These are phyloP conservation scores for Drosophila mayaguana DNA, from an alignment of 2,888 invertebrate species.

Conservation along the genomic window DNA sequence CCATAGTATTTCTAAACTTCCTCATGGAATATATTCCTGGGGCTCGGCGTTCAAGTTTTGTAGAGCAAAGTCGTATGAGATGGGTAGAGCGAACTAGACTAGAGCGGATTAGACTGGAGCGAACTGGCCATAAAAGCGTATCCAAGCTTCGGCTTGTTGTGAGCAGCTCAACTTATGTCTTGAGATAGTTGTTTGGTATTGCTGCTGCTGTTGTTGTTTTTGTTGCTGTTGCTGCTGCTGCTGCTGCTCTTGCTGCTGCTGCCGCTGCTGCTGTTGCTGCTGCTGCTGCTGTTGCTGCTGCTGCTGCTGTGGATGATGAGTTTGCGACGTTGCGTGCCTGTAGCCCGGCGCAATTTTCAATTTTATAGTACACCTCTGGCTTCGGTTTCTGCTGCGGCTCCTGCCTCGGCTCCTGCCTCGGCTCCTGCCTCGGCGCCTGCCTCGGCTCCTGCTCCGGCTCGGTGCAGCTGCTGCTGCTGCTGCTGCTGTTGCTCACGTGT, in stretches of 20 bases:
- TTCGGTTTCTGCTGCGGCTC: slow-evolving; percentile 4
- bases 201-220: slow-evolving; percentile 4
- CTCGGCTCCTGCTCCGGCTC: slow-evolving; percentile 35
- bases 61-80: too few relatives aligned
- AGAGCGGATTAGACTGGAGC: too few relatives aligned
- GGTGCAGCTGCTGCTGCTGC: too few relatives aligned
- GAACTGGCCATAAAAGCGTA: not conserved
- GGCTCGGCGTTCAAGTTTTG: too few relatives aligned
- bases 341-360: slow-evolving; percentile 57
- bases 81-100: too few relatives aligned
- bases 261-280: slow-evolving; percentile 9
- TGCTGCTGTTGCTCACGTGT: slow-evolving; percentile 43
- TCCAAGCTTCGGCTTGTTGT: not conserved
- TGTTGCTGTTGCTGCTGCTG: too few relatives aligned
- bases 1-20: too few relatives aligned
- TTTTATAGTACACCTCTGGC: slow-evolving; percentile 72
- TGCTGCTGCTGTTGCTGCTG: slow-evolving; percentile 9
- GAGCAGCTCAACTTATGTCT: not conserved
- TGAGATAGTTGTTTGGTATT: slow-evolving; percentile 18
- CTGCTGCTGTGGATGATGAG: slow-evolving; percentile 49
- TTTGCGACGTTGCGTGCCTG: slow-evolving; percentile 56
- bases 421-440: not conserved
- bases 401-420: slow-evolving; percentile 11
- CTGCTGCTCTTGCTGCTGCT: not conserved
- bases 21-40: too few relatives aligned